Base-by-base conservation (phyloP, 2,888 invertebrate species). In the Tetramorium bicarinatum region DNA sequence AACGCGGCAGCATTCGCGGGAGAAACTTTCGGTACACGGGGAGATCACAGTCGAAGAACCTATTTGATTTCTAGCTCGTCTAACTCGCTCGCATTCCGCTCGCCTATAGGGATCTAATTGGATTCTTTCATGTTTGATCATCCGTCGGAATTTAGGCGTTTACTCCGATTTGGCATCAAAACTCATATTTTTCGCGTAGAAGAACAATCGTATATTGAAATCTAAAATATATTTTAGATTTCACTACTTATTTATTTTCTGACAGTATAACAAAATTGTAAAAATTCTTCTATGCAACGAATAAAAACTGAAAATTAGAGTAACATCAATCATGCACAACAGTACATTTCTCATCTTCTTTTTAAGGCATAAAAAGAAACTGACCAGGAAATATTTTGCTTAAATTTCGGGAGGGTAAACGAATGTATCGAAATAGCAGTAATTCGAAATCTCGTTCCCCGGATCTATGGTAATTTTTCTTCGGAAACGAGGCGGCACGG, bases 61-160 rank as follows among this genome's bases (percentile, higher is more conserved):
- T 72, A 72, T 80, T 80, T 25, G 59, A 80, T 80, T 80, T 47
- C 67, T 77, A 54, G n/a, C 67, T 77, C 38, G 44, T 41, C 29
- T n/a, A 59, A 71, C 69, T 56, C 56, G 69, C 29, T 15, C 56
- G 79, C 71, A 80, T 80, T 80, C 72, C 72, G 7, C 38, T 25
- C 11, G 59, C 56, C 8, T 34, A 6, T 18, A 15, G 25, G 21
- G 72, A 61, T 72, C 72, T 59, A 80, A 79, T 80, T 80, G 72
- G 1, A 80, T 72, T 80, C 47, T 80, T 72, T 25, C 18, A 18
- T 38, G 44, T 44, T 47, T 34, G 47, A 47, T 18, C 56, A 7
- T 71, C 21, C 25, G 34, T 47, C 56, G 79, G 59, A 71, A 71
- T 71, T 69, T 59, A 29, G 11, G 34, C 41, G 11, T 38, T 75